Base-by-base conservation (phyloP, 2,888 invertebrate genomes). In the Erannis defoliaria region DNA sequence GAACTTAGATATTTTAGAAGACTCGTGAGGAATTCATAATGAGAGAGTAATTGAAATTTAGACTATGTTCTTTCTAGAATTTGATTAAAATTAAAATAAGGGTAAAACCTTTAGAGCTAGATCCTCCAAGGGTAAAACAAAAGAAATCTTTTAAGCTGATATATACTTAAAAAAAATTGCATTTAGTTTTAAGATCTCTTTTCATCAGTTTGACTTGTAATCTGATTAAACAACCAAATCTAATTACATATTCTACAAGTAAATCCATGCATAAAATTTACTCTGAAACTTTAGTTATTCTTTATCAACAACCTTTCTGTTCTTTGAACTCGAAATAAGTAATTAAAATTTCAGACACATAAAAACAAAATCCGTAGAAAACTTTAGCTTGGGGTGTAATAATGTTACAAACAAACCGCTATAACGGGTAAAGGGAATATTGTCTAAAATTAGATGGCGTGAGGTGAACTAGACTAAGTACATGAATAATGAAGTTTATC, bases 341-440 rank as follows among this genome's bases (percentile, higher is more conserved):
- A 68, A 70, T 73, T 73, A 69, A 67, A 75, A 71, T 66, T 62
- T 48, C 62, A 65, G 62, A 38, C 42, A 64, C 62, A 64, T 62
- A 57, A 62, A 59, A 62, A 55, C 63, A 59, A 14, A 62, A 63
- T 65, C 70, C 68, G 63, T 66, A 64, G 43, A 61, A 66, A 66
- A 65, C 48, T 64, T 70, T 58, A 59, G 64, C 46, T 60, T 60
- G 49, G 64, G 71, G 68, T 71, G 71, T 57, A 61, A 62, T 62
- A 62, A 65, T 51, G 68, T 72, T 63, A 74, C 72, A 70, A 69
- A 72, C 72, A 60, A 66, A 67, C 55, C 46, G 56, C 68, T 71
- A 75, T 77, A 74, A 64, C 75, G 72, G 72, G 67, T 68, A 38
- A 68, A 66, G 71, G 53, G 65, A 71, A 66, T 67, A 68, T 71